Evolutionary conservation across 1,140 invertebrate genomes (phyloP).

Genomic region (Paraescarpia echinospica): DNA sequence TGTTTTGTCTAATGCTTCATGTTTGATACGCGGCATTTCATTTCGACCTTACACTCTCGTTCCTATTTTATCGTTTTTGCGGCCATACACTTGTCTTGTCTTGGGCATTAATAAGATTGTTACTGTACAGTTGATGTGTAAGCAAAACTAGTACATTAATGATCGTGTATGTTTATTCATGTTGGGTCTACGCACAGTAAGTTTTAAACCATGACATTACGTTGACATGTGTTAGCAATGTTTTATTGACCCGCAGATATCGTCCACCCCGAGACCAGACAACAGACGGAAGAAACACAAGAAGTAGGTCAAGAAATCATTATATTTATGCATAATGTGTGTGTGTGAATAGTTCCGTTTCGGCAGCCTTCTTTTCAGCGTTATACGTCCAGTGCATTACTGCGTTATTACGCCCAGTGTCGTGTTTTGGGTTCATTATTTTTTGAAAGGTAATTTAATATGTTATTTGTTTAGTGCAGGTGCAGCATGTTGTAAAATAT

Average conservation of each 20-base stretch:
- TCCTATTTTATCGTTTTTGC: background rate
- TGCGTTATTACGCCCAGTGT: background rate
- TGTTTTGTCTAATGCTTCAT: background rate
- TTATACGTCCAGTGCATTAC: background rate
- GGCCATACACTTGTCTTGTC: background rate
- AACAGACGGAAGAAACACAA: background rate
- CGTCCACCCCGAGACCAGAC: background rate
- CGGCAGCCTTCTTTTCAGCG: too few relatives aligned
- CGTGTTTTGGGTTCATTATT: background rate
- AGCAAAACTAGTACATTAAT: background rate
- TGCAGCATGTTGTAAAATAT: conserved; percentile 6
- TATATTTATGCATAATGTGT: background rate
- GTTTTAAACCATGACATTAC: background rate
- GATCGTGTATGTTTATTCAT: background rate
- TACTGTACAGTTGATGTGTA: background rate
- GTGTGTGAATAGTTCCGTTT: background rate
- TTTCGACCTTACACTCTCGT: background rate
- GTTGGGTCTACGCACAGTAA: background rate
- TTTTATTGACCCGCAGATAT: background rate
- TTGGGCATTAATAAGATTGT: background rate
- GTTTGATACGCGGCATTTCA: background rate
- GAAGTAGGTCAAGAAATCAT: background rate
- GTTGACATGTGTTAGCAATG: background rate
- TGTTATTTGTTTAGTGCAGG: background rate
- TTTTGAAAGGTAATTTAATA: background rate